Evolutionary conservation across 2,113 vertebrate species (phyloP).

Genomic region (Rissa tridactyla): DNA sequence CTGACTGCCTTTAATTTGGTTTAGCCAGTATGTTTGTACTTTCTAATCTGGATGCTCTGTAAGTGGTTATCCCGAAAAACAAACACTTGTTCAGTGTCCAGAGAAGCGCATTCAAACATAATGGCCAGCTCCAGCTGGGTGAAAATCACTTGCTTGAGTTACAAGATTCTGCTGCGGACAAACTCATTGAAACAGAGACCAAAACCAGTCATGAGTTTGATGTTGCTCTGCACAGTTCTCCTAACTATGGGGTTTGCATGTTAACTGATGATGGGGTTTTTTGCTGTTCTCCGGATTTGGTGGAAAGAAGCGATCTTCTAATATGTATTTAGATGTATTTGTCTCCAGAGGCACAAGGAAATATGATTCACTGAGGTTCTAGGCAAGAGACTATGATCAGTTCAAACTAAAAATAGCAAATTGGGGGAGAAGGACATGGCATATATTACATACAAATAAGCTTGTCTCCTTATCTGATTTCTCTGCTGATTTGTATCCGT

Average conservation of each 20-base stretch:
- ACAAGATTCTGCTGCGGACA: background rate
- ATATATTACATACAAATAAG: background rate
- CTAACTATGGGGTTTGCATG: background rate
- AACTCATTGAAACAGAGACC: background rate
- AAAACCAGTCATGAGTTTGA: background rate
- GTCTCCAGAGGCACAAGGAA: background rate
- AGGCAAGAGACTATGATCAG: background rate
- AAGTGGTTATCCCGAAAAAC: slow-evolving; percentile 11
- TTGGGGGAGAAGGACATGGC: background rate
- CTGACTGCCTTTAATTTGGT: slow-evolving; percentile 21
- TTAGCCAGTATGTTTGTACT: slow-evolving; percentile 28
- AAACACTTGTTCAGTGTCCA: background rate
- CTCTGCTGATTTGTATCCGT: background rate
- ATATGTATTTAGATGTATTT: background rate
- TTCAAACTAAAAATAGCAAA: slow-evolving; percentile 17
- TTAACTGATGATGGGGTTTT: background rate
- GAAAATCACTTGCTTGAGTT: background rate
- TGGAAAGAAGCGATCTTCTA: background rate
- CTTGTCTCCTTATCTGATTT: background rate
- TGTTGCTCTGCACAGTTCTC: background rate
- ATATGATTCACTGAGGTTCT: background rate
- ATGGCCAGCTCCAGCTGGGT: background rate
- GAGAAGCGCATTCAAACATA: background rate
- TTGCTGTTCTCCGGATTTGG: rapidly evolving
- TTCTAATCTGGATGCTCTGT: background rate